phyloP scores from a whole-genome alignment of 2,113 vertebrate genomes.

The Ammodytes dubius region DNA sequence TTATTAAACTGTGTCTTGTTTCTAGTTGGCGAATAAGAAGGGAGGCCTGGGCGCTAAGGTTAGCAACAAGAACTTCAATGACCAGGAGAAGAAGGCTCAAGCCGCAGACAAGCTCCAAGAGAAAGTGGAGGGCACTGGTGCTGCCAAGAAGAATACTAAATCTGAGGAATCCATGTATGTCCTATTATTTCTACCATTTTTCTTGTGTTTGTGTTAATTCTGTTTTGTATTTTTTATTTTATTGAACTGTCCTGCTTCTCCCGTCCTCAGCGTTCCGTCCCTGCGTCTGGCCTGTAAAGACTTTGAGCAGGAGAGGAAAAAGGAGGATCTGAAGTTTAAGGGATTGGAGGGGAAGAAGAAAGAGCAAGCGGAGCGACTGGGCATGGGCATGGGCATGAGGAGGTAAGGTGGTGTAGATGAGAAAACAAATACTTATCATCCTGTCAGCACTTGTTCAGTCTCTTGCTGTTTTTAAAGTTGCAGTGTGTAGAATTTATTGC shows the following conservation, averaged over 20 bases:
- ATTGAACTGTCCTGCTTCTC: conserved; percentile 33
- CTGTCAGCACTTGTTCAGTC: too few relatives aligned
- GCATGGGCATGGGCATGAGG: conserved; percentile 91
- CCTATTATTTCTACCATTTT: not conserved
- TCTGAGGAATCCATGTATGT: conserved; percentile 88
- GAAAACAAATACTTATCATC: not conserved
- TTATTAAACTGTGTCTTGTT: conserved; percentile 16
- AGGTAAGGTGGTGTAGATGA: conserved; percentile 70
- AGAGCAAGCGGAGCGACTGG: conserved; percentile 91
- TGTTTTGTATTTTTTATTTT: not conserved
- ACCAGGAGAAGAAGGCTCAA: conserved; percentile 93
- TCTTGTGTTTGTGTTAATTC: too few relatives aligned
- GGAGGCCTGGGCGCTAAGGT: conserved; percentile 94
- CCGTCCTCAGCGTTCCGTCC: conserved; percentile 84
- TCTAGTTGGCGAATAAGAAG: conserved; percentile 91
- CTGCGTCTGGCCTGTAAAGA: conserved; percentile 91
- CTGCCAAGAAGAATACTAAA: conserved; percentile 62
- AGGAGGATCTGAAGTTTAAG: conserved; percentile 84
- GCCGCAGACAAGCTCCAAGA: conserved; percentile 90
- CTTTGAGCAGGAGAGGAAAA: conserved; percentile 89
- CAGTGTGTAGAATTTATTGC: too few relatives aligned
- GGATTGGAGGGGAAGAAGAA: conserved; percentile 88
- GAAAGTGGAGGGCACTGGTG: conserved; percentile 58
- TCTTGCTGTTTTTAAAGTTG: too few relatives aligned
- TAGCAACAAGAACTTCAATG: conserved; percentile 89